A percentile compares a stretch with the other conserved stretches of the same genome.
These are phyloP conservation scores for Chrysina gloriosa DNA, from an alignment of 2,888 invertebrate genomes.

Conservation along the genomic window DNA sequence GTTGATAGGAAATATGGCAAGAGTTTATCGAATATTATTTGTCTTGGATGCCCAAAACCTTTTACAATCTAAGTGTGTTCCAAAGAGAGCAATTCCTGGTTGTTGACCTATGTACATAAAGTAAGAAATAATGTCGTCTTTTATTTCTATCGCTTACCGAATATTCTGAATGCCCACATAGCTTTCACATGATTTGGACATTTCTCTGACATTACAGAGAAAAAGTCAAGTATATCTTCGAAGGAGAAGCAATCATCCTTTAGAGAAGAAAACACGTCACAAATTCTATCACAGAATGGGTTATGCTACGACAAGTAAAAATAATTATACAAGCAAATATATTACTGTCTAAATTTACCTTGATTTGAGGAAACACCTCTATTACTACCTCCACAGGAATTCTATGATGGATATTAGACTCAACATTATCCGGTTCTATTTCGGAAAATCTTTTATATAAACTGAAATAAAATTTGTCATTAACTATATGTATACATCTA, in stretches of 20 bases:
- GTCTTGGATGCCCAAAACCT: too few species aligned
- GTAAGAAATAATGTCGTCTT: too few species aligned
- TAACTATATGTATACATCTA: background rate
- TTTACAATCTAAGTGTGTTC: too few species aligned
- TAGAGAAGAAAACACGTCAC: conserved; percentile 79
- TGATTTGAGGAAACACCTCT: conserved; percentile 74
- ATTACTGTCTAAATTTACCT: conserved; percentile 65
- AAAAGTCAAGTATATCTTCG: conserved; percentile 82
- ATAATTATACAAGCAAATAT: conserved; percentile 15
- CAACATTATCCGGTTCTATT: conserved; percentile 65
- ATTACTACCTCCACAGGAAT: conserved; percentile 69
- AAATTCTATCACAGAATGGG: conserved; percentile 79
- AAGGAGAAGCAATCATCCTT: conserved; percentile 77
- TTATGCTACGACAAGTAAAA: conserved; percentile 71
- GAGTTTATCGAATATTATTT: too few species aligned
- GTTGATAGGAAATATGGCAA: too few species aligned
- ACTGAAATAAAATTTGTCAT: conserved; percentile 62
- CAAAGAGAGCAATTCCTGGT: too few species aligned
- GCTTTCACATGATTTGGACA: conserved; percentile 80
- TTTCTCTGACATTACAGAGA: conserved; percentile 79
- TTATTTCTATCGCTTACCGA: conserved; percentile 68
- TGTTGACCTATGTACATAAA: too few species aligned
- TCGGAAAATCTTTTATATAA: conserved; percentile 71
- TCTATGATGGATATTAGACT: conserved; percentile 66
- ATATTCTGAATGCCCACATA: conserved; percentile 81